Percentiles rank a stretch among this genome's conserved stretches.
These are phyloP conservation scores for Emydoidea blandingii DNA, from an alignment of 2,797 vertebrate genomes.

Conservation along the genomic window DNA sequence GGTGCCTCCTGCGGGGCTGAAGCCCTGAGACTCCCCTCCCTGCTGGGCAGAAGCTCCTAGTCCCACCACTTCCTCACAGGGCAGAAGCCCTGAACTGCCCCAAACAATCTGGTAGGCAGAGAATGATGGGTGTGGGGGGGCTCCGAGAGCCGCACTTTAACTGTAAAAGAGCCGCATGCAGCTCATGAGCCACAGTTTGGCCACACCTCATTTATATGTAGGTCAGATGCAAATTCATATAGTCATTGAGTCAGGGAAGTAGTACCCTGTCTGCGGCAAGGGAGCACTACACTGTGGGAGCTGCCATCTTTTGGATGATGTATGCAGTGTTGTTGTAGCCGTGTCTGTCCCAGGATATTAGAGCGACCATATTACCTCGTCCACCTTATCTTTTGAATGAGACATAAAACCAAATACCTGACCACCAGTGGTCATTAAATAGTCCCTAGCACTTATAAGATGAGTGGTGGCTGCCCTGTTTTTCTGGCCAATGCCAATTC, in stretches of 20 bases:
- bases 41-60: too few relatives aligned
- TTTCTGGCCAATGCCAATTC: neutral
- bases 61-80: too few relatives aligned
- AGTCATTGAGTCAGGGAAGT: neutral
- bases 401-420: neutral
- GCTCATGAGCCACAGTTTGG: too few relatives aligned
- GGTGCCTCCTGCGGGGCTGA: too few relatives aligned
- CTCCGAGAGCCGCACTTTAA: too few relatives aligned
- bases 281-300: accelerated
- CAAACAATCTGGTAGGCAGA: too few relatives aligned
- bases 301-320: neutral
- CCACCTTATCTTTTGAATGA: neutral
- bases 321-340: neutral
- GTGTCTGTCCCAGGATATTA: neutral
- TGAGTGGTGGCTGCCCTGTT: constrained; percentile 20
- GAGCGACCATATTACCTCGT: neutral
- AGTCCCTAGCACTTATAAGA: neutral
- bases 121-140: too few relatives aligned
- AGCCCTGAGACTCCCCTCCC: too few relatives aligned
- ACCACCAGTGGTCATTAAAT: neutral
- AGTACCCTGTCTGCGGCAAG: constrained; percentile 2
- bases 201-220: constrained; percentile 29
- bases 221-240: neutral
- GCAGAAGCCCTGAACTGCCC: too few relatives aligned
- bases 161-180: too few relatives aligned